Conservation (phyloP, 2,888 invertebrate genomes). For the Argynnis bischoffii region DNA sequence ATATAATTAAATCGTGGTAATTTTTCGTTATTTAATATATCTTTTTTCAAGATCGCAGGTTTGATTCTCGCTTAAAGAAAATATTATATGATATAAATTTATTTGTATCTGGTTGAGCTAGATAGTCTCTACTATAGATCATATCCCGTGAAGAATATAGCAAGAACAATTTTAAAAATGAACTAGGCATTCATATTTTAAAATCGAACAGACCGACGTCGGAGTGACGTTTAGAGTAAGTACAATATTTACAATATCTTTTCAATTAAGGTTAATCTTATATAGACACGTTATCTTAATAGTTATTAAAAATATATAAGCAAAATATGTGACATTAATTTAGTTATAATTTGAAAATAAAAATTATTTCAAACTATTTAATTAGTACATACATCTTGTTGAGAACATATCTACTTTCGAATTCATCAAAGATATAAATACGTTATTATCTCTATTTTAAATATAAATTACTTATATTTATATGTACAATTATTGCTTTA, state of each 20-base stretch:
- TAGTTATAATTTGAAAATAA: background rate
- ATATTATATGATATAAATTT: too few relatives aligned
- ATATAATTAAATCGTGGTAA: too few relatives aligned
- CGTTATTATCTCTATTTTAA: slow-evolving; percentile 14
- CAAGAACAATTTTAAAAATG: too few relatives aligned
- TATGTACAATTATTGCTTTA: slow-evolving; percentile 42
- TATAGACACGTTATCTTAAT: background rate
- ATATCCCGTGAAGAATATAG: too few relatives aligned
- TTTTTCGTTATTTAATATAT: too few relatives aligned
- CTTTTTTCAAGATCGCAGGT: too few relatives aligned
- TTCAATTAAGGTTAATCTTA: background rate
- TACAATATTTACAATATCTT: slow-evolving; percentile 8
- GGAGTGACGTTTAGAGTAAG: background rate
- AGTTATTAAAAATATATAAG: slow-evolving; percentile 12
- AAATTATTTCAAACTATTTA: background rate
- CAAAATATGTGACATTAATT: background rate
- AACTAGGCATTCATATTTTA: too few relatives aligned
- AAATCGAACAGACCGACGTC: background rate
- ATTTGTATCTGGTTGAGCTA: too few relatives aligned
- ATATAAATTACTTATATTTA: slow-evolving; percentile 28
- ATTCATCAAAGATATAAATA: background rate
- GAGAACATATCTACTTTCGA: background rate
- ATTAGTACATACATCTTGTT: background rate
- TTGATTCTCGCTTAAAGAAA: too few relatives aligned
- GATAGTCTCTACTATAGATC: too few relatives aligned